phyloP scores from a whole-genome alignment of 2,888 invertebrate species.

The Scrobipalpa costella region DNA sequence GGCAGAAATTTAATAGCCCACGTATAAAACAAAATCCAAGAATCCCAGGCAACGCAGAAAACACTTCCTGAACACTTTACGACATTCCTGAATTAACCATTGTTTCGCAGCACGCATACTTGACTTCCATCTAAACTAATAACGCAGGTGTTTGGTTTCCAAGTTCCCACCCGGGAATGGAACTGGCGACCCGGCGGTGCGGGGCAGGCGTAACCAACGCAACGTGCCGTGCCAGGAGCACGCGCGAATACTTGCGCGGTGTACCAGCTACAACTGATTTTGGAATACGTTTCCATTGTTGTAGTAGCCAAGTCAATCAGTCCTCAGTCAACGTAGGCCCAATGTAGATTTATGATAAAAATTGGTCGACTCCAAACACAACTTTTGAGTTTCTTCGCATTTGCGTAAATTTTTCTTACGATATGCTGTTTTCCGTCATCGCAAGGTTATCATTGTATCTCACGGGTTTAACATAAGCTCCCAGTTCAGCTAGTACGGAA shows the following conservation, averaged over 20 bases:
- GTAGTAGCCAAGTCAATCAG: not conserved
- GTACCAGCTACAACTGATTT: slow-evolving; percentile 36
- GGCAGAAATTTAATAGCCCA: not conserved
- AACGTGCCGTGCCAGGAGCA: slow-evolving; percentile 33
- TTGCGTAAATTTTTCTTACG: too few species aligned
- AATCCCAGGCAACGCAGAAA: not conserved
- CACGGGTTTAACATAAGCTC: too few species aligned
- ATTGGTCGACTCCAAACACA: too few species aligned
- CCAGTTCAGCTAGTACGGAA: too few species aligned
- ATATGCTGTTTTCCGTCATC: too few species aligned
- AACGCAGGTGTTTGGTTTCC: slow-evolving; percentile 14
- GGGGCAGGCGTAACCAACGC: slow-evolving; percentile 34
- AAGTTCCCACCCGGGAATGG: not conserved
- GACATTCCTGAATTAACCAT: slow-evolving; percentile 13
- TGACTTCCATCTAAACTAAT: slow-evolving; percentile 13
- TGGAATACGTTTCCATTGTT: slow-evolving; percentile 33
- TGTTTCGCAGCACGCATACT: not conserved
- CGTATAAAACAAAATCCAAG: slow-evolving; percentile 10
- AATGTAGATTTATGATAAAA: too few species aligned
- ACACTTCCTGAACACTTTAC: slow-evolving; percentile 11
- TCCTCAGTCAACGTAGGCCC: too few species aligned
- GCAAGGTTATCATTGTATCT: too few species aligned
- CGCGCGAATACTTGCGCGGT: slow-evolving; percentile 38
- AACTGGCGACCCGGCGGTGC: not conserved
- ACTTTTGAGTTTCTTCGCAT: too few species aligned